Evolutionary conservation across 1,140 invertebrate species (phyloP).

Genomic region (Listronotus bonariensis): DNA sequence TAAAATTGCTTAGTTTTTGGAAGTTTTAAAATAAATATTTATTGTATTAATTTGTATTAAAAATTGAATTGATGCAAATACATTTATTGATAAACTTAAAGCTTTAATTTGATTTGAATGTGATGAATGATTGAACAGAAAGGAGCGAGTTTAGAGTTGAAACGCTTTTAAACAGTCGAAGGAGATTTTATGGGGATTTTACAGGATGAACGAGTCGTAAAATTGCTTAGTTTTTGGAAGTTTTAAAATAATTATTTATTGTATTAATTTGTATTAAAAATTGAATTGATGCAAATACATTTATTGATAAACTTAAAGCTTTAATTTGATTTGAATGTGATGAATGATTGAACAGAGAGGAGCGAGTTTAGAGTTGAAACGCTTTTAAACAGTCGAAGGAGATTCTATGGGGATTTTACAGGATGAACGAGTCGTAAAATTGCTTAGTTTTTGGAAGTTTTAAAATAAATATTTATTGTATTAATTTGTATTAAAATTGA

Average conservation of each 20-base stretch:
- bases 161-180: background rate
- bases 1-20: no score
- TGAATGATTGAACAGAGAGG: constrained; percentile 25
- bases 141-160: background rate
- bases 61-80: constrained; percentile 28
- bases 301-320: constrained; percentile 36
- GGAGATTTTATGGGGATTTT: background rate
- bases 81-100: constrained; percentile 36
- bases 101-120: constrained; percentile 36
- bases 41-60: no score
- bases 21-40: no score
- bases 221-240: no score
- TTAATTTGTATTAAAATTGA: no score
- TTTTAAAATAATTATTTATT: no score
- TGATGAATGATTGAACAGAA: constrained; percentile 30
- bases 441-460: no score
- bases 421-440: no score
- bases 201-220: background rate
- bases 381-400: background rate
- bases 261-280: no score
- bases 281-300: constrained; percentile 30
- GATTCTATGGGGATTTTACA: background rate
- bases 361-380: constrained; percentile 1
- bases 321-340: constrained; percentile 37
- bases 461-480: no score